These are phyloP conservation scores for Conchocele bisecta DNA, from an alignment of 2,888 invertebrate genomes.

Conservation along the genomic window DNA sequence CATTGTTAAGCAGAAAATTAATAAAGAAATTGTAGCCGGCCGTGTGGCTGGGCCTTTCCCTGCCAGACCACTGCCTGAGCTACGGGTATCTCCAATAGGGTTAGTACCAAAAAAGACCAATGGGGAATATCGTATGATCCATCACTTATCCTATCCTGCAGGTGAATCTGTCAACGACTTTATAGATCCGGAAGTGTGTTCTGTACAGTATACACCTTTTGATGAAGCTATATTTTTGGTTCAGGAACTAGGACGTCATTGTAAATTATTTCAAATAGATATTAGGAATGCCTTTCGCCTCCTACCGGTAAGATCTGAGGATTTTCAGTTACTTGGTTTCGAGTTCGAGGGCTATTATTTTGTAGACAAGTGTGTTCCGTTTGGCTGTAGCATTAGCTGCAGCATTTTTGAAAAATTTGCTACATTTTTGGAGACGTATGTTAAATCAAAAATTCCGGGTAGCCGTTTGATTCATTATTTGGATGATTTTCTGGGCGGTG, in stretches of 20 bases:
- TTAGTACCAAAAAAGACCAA: slow-evolving; percentile 35
- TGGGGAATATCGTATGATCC: slow-evolving; percentile 41
- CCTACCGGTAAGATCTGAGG: slow-evolving; percentile 15
- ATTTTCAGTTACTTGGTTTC: slow-evolving; percentile 29
- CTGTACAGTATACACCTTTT: slow-evolving; percentile 41
- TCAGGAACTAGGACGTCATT: slow-evolving; percentile 24
- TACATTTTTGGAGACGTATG: slow-evolving; percentile 1
- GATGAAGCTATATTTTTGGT: slow-evolving; percentile 42
- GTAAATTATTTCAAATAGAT: slow-evolving; percentile 12
- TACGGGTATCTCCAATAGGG: slow-evolving; percentile 42
- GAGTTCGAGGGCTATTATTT: slow-evolving; percentile 26
- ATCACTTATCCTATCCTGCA: slow-evolving; percentile 34
- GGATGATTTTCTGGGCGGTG: slow-evolving; percentile 34
- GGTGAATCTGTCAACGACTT: slow-evolving; percentile 34
- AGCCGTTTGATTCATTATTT: slow-evolving; percentile 25
- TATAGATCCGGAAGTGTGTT: slow-evolving; percentile 29
- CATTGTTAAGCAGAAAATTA: slow-evolving; percentile 19
- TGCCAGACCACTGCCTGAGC: slow-evolving; percentile 5
- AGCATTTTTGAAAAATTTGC: slow-evolving; percentile 20
- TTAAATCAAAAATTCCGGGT: background rate
- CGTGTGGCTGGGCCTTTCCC: slow-evolving; percentile 34
- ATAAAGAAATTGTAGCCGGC: slow-evolving; percentile 31
- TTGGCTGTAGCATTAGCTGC: slow-evolving; percentile 30
- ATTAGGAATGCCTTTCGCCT: slow-evolving; percentile 26
- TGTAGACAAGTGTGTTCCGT: slow-evolving; percentile 36